Percentiles rank a stretch among this genome's conserved stretches.
Evolutionary conservation across 2,797 vertebrate species (phyloP).

Genomic region (Enoplosus armatus): DNA sequence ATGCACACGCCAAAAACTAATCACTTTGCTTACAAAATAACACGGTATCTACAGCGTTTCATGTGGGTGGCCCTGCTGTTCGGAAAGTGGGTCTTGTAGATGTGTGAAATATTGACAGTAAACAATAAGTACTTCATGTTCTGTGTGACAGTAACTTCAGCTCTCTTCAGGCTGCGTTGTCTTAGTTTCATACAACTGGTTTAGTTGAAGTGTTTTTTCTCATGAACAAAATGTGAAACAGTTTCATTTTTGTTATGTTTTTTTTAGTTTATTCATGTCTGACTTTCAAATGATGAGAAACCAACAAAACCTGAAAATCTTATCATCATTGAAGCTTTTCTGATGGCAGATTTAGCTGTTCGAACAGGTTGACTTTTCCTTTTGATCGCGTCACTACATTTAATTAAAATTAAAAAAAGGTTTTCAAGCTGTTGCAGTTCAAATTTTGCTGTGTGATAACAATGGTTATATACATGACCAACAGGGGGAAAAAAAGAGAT

Average conservation of each 20-base stretch:
- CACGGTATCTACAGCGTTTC: not conserved
- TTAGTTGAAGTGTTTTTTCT: conserved; percentile 13
- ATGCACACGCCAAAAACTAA: not conserved
- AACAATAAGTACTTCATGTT: conserved; percentile 11
- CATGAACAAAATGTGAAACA: not conserved
- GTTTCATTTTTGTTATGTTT: not conserved
- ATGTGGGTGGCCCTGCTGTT: conserved; percentile 13
- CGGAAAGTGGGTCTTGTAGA: not conserved
- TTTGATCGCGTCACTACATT: no score
- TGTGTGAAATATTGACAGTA: conserved; percentile 35
- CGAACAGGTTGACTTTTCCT: no score
- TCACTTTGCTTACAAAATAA: conserved; percentile 6
- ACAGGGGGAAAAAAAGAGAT: no score
- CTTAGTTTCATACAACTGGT: not conserved
- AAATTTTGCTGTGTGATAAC: not conserved
- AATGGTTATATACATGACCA: not conserved
- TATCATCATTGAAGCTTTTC: not conserved
- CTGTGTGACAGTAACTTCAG: not conserved
- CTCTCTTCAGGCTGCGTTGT: not conserved
- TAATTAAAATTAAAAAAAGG: no score
- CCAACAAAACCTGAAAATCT: not conserved
- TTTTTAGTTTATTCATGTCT: not conserved
- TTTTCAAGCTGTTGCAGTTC: no score
- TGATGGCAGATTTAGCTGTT: not conserved
- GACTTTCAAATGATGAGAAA: not conserved